These are phyloP conservation scores for Todus mexicanus DNA, from an alignment of 2,797 vertebrate species.

Conservation along the genomic window DNA sequence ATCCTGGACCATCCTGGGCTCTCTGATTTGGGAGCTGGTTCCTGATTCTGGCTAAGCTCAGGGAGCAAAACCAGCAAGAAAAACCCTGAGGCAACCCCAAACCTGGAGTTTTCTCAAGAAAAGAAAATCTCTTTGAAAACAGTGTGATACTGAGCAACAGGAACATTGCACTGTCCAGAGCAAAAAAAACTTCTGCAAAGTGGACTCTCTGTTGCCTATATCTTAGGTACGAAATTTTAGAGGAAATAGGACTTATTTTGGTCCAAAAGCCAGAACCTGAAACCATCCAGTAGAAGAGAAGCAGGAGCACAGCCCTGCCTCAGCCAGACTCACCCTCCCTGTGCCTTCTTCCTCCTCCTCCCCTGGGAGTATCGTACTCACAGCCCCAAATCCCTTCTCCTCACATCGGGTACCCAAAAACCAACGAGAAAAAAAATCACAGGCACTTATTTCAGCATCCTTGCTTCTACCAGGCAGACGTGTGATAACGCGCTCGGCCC, in stretches of 20 bases:
- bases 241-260: not conserved
- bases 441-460: not conserved
- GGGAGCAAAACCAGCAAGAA: not conserved
- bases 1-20: not conserved
- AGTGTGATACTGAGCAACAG: not conserved
- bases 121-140: not conserved
- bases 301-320: not conserved
- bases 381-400: not conserved
- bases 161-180: not conserved
- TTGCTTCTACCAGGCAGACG: not conserved
- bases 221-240: not conserved
- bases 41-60: not conserved
- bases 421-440: not conserved
- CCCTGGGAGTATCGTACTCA: not conserved
- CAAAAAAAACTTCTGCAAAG: not conserved
- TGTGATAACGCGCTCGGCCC: not conserved
- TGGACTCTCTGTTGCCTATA: not conserved
- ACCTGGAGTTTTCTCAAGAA: not conserved
- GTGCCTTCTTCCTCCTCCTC: not conserved
- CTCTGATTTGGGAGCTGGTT: not conserved
- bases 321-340: not conserved
- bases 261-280: not conserved
- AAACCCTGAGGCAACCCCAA: not conserved
- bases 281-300: not conserved
- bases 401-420: not conserved